Evolutionary conservation across 2,797 vertebrate genomes (phyloP).

Genomic region (Cryptoblepharus egeriae): DNA sequence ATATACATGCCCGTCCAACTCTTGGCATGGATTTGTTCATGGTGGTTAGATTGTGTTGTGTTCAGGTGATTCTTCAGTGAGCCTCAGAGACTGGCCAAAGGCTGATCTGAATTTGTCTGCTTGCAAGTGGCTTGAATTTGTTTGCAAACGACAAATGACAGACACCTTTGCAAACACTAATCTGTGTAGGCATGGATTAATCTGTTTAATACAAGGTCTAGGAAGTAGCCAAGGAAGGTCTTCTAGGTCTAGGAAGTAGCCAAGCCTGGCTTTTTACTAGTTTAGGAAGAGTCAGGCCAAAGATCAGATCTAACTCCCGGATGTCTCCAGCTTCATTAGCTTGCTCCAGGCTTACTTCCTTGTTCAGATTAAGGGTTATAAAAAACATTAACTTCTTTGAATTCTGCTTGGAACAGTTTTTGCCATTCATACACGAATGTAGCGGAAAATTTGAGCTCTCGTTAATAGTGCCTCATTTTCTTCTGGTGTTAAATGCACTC

Average conservation of each 20-base stretch:
- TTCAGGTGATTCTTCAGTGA: background rate
- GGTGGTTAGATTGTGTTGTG: background rate
- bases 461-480: background rate
- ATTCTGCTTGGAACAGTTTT: background rate
- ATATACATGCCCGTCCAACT: background rate
- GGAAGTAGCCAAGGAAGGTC: conserved; percentile 7
- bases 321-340: conserved; percentile 20
- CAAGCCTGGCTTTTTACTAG: rapidly evolving
- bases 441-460: background rate
- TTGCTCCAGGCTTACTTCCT: background rate
- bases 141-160: background rate
- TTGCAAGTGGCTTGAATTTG: conserved; percentile 12
- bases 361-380: background rate
- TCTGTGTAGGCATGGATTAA: background rate
- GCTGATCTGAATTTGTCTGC: background rate
- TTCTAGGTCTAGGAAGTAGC: background rate
- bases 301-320: background rate
- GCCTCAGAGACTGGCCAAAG: background rate
- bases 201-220: background rate
- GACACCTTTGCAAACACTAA: background rate
- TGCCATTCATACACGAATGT: background rate
- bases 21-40: background rate
- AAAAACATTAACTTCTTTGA: background rate
- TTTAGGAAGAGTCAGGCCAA: background rate
- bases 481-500: background rate